These are phyloP conservation scores for Ascidia mentula DNA, from an alignment of 23 tunicate genomes.

Conservation along the genomic window DNA sequence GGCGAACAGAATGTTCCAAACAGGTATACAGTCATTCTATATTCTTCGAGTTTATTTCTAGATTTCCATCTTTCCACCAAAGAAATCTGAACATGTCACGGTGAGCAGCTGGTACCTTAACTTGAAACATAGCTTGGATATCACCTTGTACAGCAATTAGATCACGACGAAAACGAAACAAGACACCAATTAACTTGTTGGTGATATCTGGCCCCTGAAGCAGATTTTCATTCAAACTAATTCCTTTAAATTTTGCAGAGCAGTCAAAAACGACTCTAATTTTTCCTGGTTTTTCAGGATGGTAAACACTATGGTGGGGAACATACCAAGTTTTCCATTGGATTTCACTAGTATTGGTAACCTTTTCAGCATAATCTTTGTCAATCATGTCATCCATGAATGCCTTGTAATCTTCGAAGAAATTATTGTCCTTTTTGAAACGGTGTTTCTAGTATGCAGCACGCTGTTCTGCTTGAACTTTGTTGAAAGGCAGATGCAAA, in stretches of 20 bases:
- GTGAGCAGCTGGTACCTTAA: neutral
- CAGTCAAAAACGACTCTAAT: slow-evolving; percentile 12
- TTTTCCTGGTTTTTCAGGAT: slow-evolving; percentile 12
- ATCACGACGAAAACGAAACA: slow-evolving; percentile 12
- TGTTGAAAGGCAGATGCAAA: slow-evolving; percentile 20
- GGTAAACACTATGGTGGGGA: slow-evolving; percentile 14
- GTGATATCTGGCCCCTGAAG: slow-evolving; percentile 6
- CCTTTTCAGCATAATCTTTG: slow-evolving; percentile 45
- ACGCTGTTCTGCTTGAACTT: slow-evolving; percentile 31
- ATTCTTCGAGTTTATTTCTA: neutral
- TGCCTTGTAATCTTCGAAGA: slow-evolving; percentile 20
- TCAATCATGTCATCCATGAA: slow-evolving; percentile 33
- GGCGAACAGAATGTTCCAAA: slow-evolving; percentile 14
- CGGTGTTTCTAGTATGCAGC: slow-evolving; percentile 20
- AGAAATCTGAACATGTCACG: slow-evolving; percentile 9
- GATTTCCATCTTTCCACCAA: slow-evolving; percentile 13
- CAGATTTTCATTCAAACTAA: neutral
- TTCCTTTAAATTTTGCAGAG: neutral
- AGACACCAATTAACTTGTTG: neutral
- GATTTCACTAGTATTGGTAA: neutral
- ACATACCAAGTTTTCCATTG: slow-evolving; percentile 13
- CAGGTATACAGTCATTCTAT: slow-evolving; percentile 3
- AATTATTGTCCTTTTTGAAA: slow-evolving; percentile 9
- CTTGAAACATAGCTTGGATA: slow-evolving; percentile 30
- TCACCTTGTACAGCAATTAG: slow-evolving; percentile 10